phyloP scores from a whole-genome alignment of 23 tunicate genomes.

The Halocynthia aurantium region DNA sequence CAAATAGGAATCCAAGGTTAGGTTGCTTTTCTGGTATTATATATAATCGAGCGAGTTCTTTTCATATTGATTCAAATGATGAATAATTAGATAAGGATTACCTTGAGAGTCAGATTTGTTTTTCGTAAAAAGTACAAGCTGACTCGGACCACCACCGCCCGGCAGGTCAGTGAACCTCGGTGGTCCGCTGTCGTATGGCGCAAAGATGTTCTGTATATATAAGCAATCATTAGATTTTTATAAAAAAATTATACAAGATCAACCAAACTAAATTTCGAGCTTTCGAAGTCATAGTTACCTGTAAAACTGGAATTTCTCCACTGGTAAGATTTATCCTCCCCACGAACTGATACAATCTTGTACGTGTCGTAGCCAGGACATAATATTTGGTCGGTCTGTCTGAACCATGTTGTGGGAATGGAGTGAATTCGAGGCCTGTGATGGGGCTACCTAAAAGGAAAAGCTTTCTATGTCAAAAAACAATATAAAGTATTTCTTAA shows the following conservation, averaged over 20 bases:
- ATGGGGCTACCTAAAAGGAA: slow-evolving; percentile 38
- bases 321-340: slow-evolving; percentile 45
- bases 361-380: slow-evolving; percentile 52
- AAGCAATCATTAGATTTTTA: not conserved
- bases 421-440: slow-evolving; percentile 56
- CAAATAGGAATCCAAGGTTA: too few species aligned
- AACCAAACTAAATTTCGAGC: too few species aligned
- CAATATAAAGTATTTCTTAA: not conserved
- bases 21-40: too few species aligned
- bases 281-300: slow-evolving; percentile 17
- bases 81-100: not conserved
- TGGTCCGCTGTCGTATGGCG: slow-evolving; percentile 36
- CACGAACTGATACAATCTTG: slow-evolving; percentile 65
- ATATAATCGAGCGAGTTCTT: too few species aligned
- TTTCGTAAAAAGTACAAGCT: slow-evolving; percentile 37
- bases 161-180: slow-evolving; percentile 55
- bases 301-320: slow-evolving; percentile 67
- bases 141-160: slow-evolving; percentile 46
- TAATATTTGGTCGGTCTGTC: slow-evolving; percentile 51
- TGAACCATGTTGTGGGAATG: slow-evolving; percentile 31
- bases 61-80: not conserved
- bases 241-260: not conserved
- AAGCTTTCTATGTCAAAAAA: too few species aligned
- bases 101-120: slow-evolving; percentile 3
- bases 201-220: slow-evolving; percentile 45